Percentiles rank a stretch among this genome's conserved stretches.
These are phyloP conservation scores for Dryobotodes eremita DNA, from an alignment of 2,888 invertebrate genomes.

Conservation along the genomic window DNA sequence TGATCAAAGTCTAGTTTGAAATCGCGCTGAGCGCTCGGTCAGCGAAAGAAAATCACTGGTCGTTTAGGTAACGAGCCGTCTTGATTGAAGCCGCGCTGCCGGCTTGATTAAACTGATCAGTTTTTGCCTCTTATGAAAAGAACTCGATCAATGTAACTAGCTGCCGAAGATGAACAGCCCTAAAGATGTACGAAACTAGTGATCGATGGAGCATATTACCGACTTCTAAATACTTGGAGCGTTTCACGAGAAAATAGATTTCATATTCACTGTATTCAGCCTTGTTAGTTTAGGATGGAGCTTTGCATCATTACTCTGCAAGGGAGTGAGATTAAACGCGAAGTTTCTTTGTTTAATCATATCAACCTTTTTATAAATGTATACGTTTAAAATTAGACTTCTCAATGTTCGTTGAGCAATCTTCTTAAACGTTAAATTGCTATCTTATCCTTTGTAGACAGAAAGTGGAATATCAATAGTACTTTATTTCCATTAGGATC, in stretches of 20 bases:
- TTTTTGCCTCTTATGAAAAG: constrained; percentile 86
- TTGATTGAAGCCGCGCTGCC: constrained; percentile 85
- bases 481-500: constrained; percentile 31
- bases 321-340: constrained; percentile 33
- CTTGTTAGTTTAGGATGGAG: constrained; percentile 47
- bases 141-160: constrained; percentile 82
- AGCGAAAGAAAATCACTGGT: constrained; percentile 87
- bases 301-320: constrained; percentile 31
- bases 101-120: constrained; percentile 88
- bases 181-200: constrained; percentile 58
- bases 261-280: constrained; percentile 28
- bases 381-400: constrained; percentile 52
- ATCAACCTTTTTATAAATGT: constrained; percentile 56
- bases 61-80: constrained; percentile 87
- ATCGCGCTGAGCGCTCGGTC: constrained; percentile 80
- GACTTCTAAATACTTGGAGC: constrained; percentile 47
- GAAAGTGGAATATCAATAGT: constrained; percentile 30
- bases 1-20: constrained; percentile 78
- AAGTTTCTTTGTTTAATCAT: constrained; percentile 56
- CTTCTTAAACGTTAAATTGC: constrained; percentile 29
- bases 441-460: constrained; percentile 42
- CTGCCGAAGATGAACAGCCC: constrained; percentile 72
- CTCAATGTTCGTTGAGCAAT: constrained; percentile 43
- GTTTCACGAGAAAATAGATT: constrained; percentile 66
- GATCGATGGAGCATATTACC: constrained; percentile 59